Base-by-base conservation (phyloP, 2,888 invertebrate species). In the Deilephila elpenor region DNA sequence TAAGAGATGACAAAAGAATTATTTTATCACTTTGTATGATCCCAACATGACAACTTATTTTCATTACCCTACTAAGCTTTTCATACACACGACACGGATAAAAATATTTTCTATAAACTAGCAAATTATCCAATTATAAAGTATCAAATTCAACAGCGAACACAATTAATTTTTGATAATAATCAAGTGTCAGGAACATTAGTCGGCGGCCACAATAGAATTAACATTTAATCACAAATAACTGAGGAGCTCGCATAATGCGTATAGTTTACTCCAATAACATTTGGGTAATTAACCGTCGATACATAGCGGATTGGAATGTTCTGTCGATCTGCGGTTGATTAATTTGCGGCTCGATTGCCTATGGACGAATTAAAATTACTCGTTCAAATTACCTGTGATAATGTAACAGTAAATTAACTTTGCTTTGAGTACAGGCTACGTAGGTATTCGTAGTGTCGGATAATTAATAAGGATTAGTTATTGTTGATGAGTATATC, bases 321-420 rank as follows among this genome's bases (percentile, higher is more conserved):
- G 79, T 78, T 76, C 79, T 82, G 80, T 82, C 84, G 83, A 83
- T 83, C 78, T 79, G 79, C 71, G 80, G 79, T 76, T 84, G 78
- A 84, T 85, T 84, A 83, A 84, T 85, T 81, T 77, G 81, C 71
- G 77, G 78, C 79, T 76, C 79, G 75, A 75, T 74, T 79, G 76
- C 78, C 75, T 75, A 70, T 62, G 71, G 73, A 71, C 56, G 73
- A 74, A 71, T 75, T 75, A 76, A 78, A 79, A 77, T 76, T 78
- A 71, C 51, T 25, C 51, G 67, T 29, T 32, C 64, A 56, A 14
- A 73, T 59, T 75, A 61, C 29, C 70, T 61, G 75, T 7, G 76
- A 76, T 73, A 77, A 71, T 71, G 53, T 32, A 3, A 34, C n/a
- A n/a, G 20, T 56, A 56, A 56, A 56, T 56, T 56, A 56, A 56